These are phyloP conservation scores for Trachelipus rathkii DNA, from an alignment of 1,140 invertebrate species.

Conservation along the genomic window DNA sequence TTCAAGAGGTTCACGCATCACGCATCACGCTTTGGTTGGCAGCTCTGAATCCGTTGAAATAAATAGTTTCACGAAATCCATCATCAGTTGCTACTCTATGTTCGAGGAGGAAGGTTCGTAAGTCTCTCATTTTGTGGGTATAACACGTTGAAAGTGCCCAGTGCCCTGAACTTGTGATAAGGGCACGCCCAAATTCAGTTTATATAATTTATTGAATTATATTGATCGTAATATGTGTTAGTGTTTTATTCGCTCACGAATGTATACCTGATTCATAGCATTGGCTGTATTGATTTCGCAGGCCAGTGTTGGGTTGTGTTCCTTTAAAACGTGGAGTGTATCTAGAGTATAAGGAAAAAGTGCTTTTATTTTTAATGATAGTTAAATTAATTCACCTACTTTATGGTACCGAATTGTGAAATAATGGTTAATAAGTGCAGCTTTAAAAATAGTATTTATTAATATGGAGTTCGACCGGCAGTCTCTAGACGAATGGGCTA, in stretches of 20 bases:
- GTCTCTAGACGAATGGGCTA: conserved; percentile 89
- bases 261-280: too few species aligned
- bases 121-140: background rate
- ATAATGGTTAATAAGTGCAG: too few species aligned
- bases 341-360: too few species aligned
- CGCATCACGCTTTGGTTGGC: background rate
- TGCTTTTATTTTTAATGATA: too few species aligned
- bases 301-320: too few species aligned
- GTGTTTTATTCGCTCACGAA: too few species aligned
- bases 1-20: background rate
- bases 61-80: background rate
- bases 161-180: background rate
- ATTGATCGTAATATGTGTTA: too few species aligned
- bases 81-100: background rate
- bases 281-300: too few species aligned
- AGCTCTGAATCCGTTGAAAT: background rate
- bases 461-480: conserved; percentile 51
- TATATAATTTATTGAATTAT: background rate
- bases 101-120: background rate
- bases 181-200: background rate
- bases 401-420: too few species aligned
- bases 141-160: conserved; percentile 11
- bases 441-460: background rate
- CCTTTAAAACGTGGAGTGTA: too few species aligned
- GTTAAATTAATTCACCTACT: too few species aligned